A percentile compares a stretch with the other conserved stretches of the same genome.
Conservation (phyloP, 2,113 vertebrate species). For the Actinemys pallida region DNA sequence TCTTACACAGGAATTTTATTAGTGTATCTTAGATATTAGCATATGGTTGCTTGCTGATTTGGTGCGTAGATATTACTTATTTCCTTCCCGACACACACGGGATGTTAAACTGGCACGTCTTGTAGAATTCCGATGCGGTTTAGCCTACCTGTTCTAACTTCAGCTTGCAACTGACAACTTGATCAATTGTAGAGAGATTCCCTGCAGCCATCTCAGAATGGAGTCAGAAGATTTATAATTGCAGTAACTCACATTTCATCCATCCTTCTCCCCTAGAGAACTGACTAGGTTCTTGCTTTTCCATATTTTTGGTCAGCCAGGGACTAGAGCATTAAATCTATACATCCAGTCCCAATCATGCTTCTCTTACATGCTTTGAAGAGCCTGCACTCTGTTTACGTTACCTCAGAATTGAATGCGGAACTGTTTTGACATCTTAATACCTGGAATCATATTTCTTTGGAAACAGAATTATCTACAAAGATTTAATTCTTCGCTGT, state of each 20-base stretch:
- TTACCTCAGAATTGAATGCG: not conserved
- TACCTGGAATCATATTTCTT: not conserved
- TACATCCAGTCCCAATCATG: not conserved
- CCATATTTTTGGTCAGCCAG: not conserved
- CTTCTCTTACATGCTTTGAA: not conserved
- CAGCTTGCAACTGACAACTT: not conserved
- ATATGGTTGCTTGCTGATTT: not conserved
- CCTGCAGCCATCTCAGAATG: not conserved
- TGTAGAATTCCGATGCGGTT: not conserved
- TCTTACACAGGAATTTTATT: not conserved
- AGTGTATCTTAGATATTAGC: not conserved
- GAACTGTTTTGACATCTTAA: not conserved
- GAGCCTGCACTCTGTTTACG: not conserved
- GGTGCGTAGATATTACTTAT: not conserved
- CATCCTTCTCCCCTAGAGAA: not conserved
- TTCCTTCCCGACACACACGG: not conserved
- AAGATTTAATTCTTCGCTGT: not conserved
- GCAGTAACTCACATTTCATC: not conserved
- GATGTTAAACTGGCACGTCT: not conserved
- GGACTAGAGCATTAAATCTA: not conserved
- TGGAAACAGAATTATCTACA: not conserved
- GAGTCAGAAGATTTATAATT: not conserved
- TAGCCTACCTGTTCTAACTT: constrained; percentile 17
- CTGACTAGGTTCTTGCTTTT: not conserved
- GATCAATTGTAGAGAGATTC: not conserved